Percentiles rank a stretch among this genome's conserved stretches.
phyloP scores from a whole-genome alignment of 2,888 invertebrate genomes.

The Nezara viridula region DNA sequence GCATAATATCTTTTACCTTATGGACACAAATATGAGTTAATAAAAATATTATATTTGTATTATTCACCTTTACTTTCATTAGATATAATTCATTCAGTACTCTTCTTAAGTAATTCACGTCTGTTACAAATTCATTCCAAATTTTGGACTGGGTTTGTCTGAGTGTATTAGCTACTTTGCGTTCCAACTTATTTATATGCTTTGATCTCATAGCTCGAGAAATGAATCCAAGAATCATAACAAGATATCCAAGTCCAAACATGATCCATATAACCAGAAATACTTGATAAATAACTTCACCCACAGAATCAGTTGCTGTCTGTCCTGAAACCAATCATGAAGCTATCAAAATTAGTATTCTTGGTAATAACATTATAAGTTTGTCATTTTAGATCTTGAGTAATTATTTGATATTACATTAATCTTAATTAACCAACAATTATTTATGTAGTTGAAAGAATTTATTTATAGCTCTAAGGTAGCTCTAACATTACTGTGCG shows the following conservation, averaged over 20 bases:
- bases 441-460: too few relatives aligned
- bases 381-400: not conserved
- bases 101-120: slow-evolving; percentile 80
- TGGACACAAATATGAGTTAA: too few relatives aligned
- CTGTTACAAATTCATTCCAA: slow-evolving; percentile 81
- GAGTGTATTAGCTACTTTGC: slow-evolving; percentile 81
- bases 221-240: slow-evolving; percentile 91
- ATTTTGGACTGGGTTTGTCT: slow-evolving; percentile 85
- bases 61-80: slow-evolving; percentile 81
- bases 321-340: slow-evolving; percentile 65
- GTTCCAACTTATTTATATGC: slow-evolving; percentile 80
- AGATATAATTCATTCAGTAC: slow-evolving; percentile 87
- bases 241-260: slow-evolving; percentile 90
- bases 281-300: slow-evolving; percentile 81
- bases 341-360: not conserved
- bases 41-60: too few relatives aligned
- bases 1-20: too few relatives aligned
- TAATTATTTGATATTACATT: not conserved
- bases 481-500: too few relatives aligned
- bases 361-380: not conserved
- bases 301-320: slow-evolving; percentile 62
- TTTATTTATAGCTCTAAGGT: too few relatives aligned
- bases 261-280: slow-evolving; percentile 91
- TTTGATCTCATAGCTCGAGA: slow-evolving; percentile 84
- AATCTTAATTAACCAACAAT: too few relatives aligned